Evolutionary conservation across 2,113 vertebrate genomes (phyloP), one percentile per base, ranked within the genome.

Genomic region (Gymnogyps californianus): DNA sequence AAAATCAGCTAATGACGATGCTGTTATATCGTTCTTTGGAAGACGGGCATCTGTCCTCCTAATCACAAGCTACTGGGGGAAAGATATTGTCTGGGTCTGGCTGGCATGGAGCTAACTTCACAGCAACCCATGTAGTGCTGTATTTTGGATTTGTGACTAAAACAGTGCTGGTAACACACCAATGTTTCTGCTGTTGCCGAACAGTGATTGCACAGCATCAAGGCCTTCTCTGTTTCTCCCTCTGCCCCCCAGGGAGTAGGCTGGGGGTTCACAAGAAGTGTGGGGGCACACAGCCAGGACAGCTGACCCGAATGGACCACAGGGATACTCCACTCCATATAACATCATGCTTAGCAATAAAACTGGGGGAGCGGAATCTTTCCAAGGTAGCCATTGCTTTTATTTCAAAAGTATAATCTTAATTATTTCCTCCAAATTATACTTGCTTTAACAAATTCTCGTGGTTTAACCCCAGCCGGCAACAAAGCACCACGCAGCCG

Each of bases 371-470:
- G 19, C 17, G 20, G 3, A 49, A 16, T 42, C 19, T 72, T 87
- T 54, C 34, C 20, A 57, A 65, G 19, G 44, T 20, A 89, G 44
- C 7, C 11, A 67, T 25, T 59, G 17, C 22, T 52, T 44, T 79
- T 24, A 71, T 70, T 87, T 87, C 58, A 90, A 76, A 93, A 69
- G 22, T 40, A 64, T 6, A 49, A 40, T 46, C 83, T 75, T 55
- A 89, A 69, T 44, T 83, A 58, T 31, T 81, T 69, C 52, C 34
- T 78, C 40, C 29, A 79, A 62, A 70, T 88, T 58, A 72, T 16
- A 61, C 36, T 96, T 84, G 52, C 54, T 95, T 89, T 71, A 91
- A 72, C 26, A 91, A n/a, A n/a, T n/a, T n/a, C n/a, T n/a, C n/a
- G n/a, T n/a, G n/a, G n/a, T n/a, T n/a, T n/a, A n/a, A n/a, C n/a